Conservation (phyloP, 1,140 invertebrate species). For the Drosophila simulans region DNA sequence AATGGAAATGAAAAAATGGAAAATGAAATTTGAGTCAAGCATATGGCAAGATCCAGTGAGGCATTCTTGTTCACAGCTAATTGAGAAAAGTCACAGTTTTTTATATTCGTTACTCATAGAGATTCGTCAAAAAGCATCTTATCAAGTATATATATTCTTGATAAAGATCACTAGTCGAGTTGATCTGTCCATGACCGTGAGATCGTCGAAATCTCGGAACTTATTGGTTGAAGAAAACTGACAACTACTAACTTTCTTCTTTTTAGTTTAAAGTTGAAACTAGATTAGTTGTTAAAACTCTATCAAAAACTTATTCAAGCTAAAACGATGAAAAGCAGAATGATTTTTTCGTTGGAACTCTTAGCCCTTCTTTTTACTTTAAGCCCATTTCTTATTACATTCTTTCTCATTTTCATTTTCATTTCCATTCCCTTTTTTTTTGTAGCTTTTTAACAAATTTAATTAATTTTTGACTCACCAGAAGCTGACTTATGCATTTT, state of each 20-base stretch:
- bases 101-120: too few relatives aligned
- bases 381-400: background rate
- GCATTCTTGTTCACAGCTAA: background rate
- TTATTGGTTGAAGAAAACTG: background rate
- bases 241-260: too few relatives aligned
- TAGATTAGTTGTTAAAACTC: too few relatives aligned
- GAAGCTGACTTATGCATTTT: slow-evolving; percentile 12
- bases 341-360: background rate
- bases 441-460: slow-evolving; percentile 9
- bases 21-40: slow-evolving; percentile 14
- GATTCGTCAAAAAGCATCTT: too few relatives aligned
- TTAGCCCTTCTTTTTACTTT: background rate
- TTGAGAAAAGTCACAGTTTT: background rate
- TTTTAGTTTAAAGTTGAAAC: too few relatives aligned
- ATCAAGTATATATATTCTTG: too few relatives aligned
- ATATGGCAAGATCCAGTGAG: slow-evolving; percentile 8
- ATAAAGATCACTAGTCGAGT: too few relatives aligned
- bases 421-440: background rate
- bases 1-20: slow-evolving; percentile 14
- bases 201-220: background rate
- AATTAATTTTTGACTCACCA: slow-evolving; percentile 15
- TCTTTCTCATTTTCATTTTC: background rate
- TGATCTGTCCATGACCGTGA: too few relatives aligned
- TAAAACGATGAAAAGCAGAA: background rate
- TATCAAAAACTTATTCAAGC: background rate